Evolutionary conservation across 2,113 vertebrate genomes (phyloP).

Genomic region (Ardeotis arabs): DNA sequence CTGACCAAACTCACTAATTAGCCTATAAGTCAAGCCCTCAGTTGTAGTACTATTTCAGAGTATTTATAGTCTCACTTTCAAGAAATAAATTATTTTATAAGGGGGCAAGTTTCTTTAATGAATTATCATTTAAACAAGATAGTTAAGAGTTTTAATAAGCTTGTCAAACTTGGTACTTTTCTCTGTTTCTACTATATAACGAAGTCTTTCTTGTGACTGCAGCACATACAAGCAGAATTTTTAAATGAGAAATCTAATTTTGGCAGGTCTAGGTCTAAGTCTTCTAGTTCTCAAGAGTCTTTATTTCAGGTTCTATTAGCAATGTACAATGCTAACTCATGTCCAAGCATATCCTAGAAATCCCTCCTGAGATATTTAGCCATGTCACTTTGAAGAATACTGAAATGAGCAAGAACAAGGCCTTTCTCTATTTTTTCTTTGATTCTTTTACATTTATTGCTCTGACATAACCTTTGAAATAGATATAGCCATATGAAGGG

Average conservation of each 20-base stretch:
- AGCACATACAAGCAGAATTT: conserved; percentile 9
- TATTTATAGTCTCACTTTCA: not conserved
- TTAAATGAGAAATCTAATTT: conserved; percentile 40
- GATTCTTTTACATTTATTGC: not conserved
- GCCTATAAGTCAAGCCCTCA: not conserved
- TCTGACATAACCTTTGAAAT: conserved; percentile 27
- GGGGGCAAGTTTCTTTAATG: not conserved
- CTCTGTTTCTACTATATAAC: not conserved
- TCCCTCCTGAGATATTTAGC: conserved; percentile 41
- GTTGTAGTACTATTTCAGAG: not conserved
- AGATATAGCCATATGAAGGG: not conserved
- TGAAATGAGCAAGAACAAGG: conserved; percentile 33
- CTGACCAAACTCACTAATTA: not conserved
- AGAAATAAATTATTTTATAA: not conserved
- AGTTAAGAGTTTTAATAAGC: not conserved
- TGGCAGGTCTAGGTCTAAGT: not conserved
- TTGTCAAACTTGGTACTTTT: not conserved
- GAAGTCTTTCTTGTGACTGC: not conserved
- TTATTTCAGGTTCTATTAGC: conserved; percentile 36
- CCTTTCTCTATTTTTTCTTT: not conserved
- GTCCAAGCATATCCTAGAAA: conserved; percentile 20
- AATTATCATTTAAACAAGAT: not conserved
- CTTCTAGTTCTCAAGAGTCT: not conserved
- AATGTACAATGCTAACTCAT: not conserved
- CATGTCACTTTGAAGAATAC: conserved; percentile 36